Evolutionary conservation across 35 echinoderm and acorn worm species (phyloP).

Genomic region (Diadema setosum): DNA sequence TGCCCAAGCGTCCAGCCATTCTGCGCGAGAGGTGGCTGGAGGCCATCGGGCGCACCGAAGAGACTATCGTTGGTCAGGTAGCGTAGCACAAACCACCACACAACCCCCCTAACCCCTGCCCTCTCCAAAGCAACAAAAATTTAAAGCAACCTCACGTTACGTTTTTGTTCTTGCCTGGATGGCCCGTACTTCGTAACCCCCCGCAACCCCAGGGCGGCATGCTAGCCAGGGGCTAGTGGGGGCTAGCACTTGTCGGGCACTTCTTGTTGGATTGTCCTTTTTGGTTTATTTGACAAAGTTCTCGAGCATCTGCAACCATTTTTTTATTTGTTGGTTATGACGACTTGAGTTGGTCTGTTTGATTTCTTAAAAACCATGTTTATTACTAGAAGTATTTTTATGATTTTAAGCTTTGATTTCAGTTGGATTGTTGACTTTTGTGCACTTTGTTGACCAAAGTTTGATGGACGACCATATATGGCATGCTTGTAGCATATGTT

Average conservation of each 20-base stretch:
- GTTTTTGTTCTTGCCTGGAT: too few relatives aligned
- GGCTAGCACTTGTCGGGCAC: background rate
- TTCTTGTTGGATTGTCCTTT: background rate
- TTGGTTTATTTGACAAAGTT: too few relatives aligned
- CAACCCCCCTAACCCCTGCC: constrained; percentile 12
- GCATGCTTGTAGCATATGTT: constrained; percentile 24
- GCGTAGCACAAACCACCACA: constrained; percentile 21
- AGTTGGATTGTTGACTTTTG: constrained; percentile 10
- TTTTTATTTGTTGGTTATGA: too few relatives aligned
- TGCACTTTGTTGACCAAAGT: constrained; percentile 6
- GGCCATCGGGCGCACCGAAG: constrained; percentile 99
- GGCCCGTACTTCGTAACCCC: too few relatives aligned
- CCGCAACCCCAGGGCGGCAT: background rate
- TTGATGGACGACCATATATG: constrained; percentile 1
- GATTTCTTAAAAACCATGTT: too few relatives aligned
- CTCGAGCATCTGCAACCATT: too few relatives aligned
- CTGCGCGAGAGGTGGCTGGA: constrained; percentile 98
- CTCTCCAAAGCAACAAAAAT: too few relatives aligned
- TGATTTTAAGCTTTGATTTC: background rate
- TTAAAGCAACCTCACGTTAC: too few relatives aligned
- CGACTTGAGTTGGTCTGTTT: too few relatives aligned
- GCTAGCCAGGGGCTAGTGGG: background rate
- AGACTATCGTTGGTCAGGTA: constrained; percentile 99
- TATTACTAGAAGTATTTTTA: background rate
- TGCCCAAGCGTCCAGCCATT: constrained; percentile 95